These are phyloP conservation scores for Lymantria monacha DNA, from an alignment of 2,888 invertebrate genomes.

Conservation along the genomic window DNA sequence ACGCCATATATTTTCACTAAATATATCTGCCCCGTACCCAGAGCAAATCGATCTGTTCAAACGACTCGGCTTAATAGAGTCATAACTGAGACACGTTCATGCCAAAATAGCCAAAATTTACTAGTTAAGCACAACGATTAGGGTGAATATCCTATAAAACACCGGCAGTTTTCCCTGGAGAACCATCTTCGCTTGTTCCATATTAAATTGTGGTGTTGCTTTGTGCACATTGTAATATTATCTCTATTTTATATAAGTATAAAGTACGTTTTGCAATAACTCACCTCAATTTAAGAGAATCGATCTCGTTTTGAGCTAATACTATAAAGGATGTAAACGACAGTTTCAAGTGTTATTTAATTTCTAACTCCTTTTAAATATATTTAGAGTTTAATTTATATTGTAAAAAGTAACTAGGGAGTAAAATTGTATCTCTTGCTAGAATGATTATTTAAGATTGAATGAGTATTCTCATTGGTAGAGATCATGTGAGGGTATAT, in stretches of 20 bases:
- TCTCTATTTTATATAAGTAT: constrained; percentile 9
- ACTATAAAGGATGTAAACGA: constrained; percentile 43
- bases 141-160: constrained; percentile 41
- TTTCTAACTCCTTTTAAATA: constrained; percentile 35
- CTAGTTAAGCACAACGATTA: constrained; percentile 9
- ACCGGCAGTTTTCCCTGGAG: constrained; percentile 71
- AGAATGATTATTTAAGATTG: constrained; percentile 63
- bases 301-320: constrained; percentile 63
- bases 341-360: constrained; percentile 21
- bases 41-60: constrained; percentile 72
- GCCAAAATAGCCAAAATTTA: constrained; percentile 32
- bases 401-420: constrained; percentile 47
- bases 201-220: constrained; percentile 72
- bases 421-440: constrained; percentile 62
- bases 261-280: constrained; percentile 32
- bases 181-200: constrained; percentile 77
- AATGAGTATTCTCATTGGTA: constrained; percentile 58
- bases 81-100: constrained; percentile 34
- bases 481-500: constrained; percentile 29
- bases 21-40: constrained; percentile 50
- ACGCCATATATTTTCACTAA: constrained; percentile 35
- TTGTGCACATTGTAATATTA: constrained; percentile 24
- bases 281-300: constrained; percentile 64
- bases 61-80: constrained; percentile 40
- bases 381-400: constrained; percentile 14